Percentiles rank a stretch among this genome's conserved stretches.
phyloP scores from a whole-genome alignment of 30 jellyfish, hydroid and myxozoan genomes.

The Hydra vulgaris region DNA sequence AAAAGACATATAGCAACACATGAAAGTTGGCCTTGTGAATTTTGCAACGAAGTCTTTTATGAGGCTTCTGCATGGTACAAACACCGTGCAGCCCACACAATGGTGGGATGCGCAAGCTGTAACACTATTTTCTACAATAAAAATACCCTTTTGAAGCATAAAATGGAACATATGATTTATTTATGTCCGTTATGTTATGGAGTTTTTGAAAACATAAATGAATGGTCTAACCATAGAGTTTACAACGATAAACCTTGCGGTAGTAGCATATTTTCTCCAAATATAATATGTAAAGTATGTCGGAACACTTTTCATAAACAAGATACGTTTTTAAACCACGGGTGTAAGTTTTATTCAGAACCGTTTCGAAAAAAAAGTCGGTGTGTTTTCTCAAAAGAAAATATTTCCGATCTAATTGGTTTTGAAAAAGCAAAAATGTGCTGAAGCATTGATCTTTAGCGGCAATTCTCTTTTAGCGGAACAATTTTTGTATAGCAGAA shows the following conservation, averaged over 20 bases:
- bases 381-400: slow-evolving; percentile 8
- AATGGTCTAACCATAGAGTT: slow-evolving; percentile 19
- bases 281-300: slow-evolving; percentile 16
- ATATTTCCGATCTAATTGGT: slow-evolving; percentile 30
- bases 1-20: slow-evolving; percentile 23
- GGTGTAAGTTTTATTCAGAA: not conserved
- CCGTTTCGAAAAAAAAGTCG: not conserved
- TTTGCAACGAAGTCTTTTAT: slow-evolving; percentile 30
- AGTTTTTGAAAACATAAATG: not conserved
- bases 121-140: slow-evolving; percentile 17
- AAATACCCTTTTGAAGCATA: slow-evolving; percentile 12
- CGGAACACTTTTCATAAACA: slow-evolving; percentile 11
- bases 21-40: slow-evolving; percentile 34
- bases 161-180: slow-evolving; percentile 3
- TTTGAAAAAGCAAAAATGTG: slow-evolving; percentile 3
- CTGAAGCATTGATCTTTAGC: not conserved
- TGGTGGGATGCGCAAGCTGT: slow-evolving; percentile 32
- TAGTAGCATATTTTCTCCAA: slow-evolving; percentile 8
- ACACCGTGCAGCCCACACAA: slow-evolving; percentile 35
- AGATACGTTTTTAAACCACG: slow-evolving; percentile 22
- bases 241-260: slow-evolving; percentile 22
- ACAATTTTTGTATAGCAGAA: too few relatives aligned
- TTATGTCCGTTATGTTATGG: slow-evolving; percentile 12
- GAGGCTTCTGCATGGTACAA: slow-evolving; percentile 45
- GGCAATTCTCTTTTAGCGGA: not conserved